Percentiles rank a stretch among this genome's conserved stretches.
Conservation (phyloP, 2,797 vertebrate genomes). For the Phoeniculus purpureus region DNA sequence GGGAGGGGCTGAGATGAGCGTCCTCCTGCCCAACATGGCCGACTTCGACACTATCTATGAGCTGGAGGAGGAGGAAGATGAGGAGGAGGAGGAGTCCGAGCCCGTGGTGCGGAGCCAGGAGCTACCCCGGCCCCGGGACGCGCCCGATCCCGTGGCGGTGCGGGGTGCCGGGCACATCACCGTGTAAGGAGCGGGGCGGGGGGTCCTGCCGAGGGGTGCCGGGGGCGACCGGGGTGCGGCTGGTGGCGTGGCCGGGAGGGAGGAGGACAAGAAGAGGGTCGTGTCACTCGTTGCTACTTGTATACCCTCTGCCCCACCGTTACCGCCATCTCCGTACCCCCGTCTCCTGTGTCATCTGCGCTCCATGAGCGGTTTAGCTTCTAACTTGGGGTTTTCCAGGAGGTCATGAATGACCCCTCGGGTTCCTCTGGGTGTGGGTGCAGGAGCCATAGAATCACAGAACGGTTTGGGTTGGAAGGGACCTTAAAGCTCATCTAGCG, state of each 20-base stretch:
- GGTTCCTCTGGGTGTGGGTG: background rate
- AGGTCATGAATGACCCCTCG: background rate
- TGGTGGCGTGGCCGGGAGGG: no score
- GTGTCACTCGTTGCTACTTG: background rate
- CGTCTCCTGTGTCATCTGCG: background rate
- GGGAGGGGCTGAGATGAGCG: slow-evolving; percentile 88
- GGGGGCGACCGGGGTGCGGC: no score
- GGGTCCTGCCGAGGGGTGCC: background rate
- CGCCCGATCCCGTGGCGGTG: slow-evolving; percentile 92
- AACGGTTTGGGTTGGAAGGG: no score
- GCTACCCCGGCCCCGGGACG: slow-evolving; percentile 87
- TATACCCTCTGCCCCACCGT: background rate
- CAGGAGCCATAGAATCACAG: background rate
- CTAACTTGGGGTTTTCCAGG: background rate
- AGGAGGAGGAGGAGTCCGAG: slow-evolving; percentile 84
- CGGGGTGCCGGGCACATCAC: slow-evolving; percentile 97
- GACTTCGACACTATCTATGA: slow-evolving; percentile 99
- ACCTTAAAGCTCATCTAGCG: no score
- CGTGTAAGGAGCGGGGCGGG: slow-evolving; percentile 85
- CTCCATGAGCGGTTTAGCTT: background rate
- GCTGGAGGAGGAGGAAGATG: slow-evolving; percentile 86
- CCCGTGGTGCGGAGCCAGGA: slow-evolving; percentile 88
- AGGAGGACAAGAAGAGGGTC: no score
- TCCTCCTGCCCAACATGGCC: slow-evolving; percentile 96
- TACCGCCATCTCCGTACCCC: background rate